Evolutionary conservation across 2,888 invertebrate species (phyloP).

Genomic region (Chymomyza fuscimana): DNA sequence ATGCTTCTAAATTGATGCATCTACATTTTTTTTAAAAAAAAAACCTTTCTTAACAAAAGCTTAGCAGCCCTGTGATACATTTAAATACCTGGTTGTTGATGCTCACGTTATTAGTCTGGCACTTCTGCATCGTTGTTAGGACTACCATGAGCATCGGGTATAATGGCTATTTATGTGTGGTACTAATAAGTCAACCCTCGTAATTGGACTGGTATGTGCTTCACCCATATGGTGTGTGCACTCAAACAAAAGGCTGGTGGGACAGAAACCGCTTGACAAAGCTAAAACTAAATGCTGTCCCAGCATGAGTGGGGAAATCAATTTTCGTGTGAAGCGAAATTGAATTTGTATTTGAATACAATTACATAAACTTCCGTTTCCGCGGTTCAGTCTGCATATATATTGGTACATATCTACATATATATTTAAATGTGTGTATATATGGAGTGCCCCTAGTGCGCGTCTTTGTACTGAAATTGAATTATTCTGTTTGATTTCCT

Average conservation of each 20-base stretch:
- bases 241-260: neutral
- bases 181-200: too few species aligned
- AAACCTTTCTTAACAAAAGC: too few species aligned
- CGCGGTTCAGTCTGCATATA: slow-evolving; percentile 12
- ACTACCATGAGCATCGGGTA: too few species aligned
- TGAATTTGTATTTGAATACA: slow-evolving; percentile 73
- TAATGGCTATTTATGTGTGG: too few species aligned
- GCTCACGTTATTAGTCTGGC: too few species aligned
- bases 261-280: neutral
- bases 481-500: slow-evolving; percentile 76
- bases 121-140: too few species aligned
- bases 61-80: too few species aligned
- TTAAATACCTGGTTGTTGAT: too few species aligned
- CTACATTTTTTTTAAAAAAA: too few species aligned
- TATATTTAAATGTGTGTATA: neutral
- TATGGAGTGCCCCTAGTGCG: slow-evolving; percentile 34
- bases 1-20: too few species aligned
- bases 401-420: neutral
- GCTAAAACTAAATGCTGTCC: slow-evolving; percentile 6
- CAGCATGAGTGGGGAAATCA: slow-evolving; percentile 55
- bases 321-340: slow-evolving; percentile 66
- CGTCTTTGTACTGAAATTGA: slow-evolving; percentile 72
- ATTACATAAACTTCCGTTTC: slow-evolving; percentile 72
- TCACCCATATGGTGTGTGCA: neutral
- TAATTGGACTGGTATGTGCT: neutral